Base-by-base conservation (phyloP, 2,888 invertebrate species). In the Congeria kusceri region DNA sequence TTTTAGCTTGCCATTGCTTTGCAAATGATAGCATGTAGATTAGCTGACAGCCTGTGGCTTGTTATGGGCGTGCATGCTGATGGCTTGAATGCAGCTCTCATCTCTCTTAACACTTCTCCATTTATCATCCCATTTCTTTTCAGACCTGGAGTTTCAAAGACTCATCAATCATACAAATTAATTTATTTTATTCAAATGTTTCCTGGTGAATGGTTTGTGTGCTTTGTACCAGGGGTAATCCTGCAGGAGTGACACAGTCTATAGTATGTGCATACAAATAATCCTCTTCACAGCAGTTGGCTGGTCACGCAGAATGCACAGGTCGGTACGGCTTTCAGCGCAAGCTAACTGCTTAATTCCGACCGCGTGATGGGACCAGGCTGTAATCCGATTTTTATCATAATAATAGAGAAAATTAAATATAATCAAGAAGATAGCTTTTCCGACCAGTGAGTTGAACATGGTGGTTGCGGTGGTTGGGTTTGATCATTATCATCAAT, bases 311-410 rank as follows among this genome's bases (percentile, higher is more conserved):
- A 63, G 46, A 9, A 44, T 29, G 56, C 46, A 71, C 57, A 25
- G 59, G 27, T 25, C 57, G 46, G 44, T 53, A 57, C n/a, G 25
- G 71, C 62, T 53, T 70, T 79, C 63, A 66, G 64, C 66, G 70
- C 75, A 71, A 61, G 74, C 74, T 66, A 74, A 79, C 56, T 75
- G 70, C 79, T 79, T 74, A 70, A 79, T 79, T 79, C 11, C 70
- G 79, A 63, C 74, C 70, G 63, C 71, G 71, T 74, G 79, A 74
- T 65, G 63, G 29, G 61, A 66, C 67, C 57, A 71, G 47, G 18
- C 53, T 58, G 53, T 79, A 79, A 79, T 74, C 74, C 66, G 67
- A 79, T 75, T 79, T n/a, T 25, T 53, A 73, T 53, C 69, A 27
- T n/a, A 62, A 67, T 62, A 63, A 61, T 29, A 66, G 65, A 66